These are phyloP conservation scores for Catocala nupta DNA, from an alignment of 2,888 invertebrate genomes.

Conservation along the genomic window DNA sequence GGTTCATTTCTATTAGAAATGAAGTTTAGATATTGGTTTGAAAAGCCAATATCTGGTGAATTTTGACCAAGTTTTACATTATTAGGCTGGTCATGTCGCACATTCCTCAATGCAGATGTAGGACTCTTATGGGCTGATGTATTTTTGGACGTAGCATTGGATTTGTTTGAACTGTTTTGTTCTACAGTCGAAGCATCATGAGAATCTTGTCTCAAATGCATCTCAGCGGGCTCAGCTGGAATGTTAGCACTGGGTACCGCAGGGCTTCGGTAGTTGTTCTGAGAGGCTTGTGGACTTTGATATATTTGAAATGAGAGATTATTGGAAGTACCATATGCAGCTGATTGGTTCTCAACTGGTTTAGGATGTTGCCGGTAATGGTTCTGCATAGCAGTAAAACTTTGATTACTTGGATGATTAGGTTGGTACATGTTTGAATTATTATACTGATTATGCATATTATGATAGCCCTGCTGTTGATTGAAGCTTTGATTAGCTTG, in stretches of 20 bases:
- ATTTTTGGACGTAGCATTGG: conserved; percentile 63
- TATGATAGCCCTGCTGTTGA: conserved; percentile 74
- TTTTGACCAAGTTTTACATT: conserved; percentile 75
- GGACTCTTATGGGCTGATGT: conserved; percentile 70
- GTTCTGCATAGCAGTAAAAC: conserved; percentile 71
- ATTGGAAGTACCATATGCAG: conserved; percentile 62
- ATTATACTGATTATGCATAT: conserved; percentile 72
- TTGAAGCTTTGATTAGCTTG: conserved; percentile 67
- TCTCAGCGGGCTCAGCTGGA: conserved; percentile 61
- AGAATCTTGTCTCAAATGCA: conserved; percentile 63
- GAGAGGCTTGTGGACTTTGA: conserved; percentile 76
- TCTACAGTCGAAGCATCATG: conserved; percentile 59
- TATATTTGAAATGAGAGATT: conserved; percentile 78
- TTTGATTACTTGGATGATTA: conserved; percentile 67
- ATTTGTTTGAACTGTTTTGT: conserved; percentile 60
- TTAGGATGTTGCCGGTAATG: conserved; percentile 75
- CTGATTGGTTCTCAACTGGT: conserved; percentile 64
- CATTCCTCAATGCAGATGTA: conserved; percentile 77
- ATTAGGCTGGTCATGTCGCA: conserved; percentile 81
- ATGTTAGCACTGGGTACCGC: conserved; percentile 56
- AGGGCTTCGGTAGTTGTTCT: conserved; percentile 67
- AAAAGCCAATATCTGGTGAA: conserved; percentile 82
- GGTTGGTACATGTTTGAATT: conserved; percentile 69
- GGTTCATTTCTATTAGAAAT: conserved; percentile 85
- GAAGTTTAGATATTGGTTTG: conserved; percentile 83